Percentiles rank a stretch among this genome's conserved stretches.
phyloP scores from a whole-genome alignment of 2,888 invertebrate genomes.

The Pterobdella sp. region DNA sequence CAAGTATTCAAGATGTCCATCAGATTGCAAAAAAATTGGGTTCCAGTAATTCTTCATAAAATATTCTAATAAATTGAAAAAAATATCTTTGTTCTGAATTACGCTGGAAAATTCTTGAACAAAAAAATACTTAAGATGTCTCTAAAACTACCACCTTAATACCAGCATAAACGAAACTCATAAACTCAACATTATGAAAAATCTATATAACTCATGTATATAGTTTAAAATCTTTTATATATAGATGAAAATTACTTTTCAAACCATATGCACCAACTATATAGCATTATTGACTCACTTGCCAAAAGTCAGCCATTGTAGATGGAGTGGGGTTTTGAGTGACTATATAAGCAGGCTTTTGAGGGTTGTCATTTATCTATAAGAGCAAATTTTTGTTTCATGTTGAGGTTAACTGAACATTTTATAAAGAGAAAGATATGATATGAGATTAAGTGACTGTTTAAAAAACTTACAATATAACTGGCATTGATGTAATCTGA shows the following conservation, averaged over 20 bases:
- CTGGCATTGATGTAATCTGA: slow-evolving; percentile 31
- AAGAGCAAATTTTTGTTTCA: background rate
- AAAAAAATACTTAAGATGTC: too few relatives aligned
- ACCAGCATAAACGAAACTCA: too few relatives aligned
- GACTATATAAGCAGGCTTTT: slow-evolving; percentile 19
- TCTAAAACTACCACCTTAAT: too few relatives aligned
- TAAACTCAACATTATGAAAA: too few relatives aligned
- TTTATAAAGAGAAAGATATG: background rate
- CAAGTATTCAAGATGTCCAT: too few relatives aligned
- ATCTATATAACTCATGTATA: too few relatives aligned
- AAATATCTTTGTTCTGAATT: too few relatives aligned
- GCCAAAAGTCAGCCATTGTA: slow-evolving; percentile 30
- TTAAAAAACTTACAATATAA: slow-evolving; percentile 20
- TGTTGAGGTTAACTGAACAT: background rate
- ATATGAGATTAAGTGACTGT: background rate
- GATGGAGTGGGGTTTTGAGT: slow-evolving; percentile 24
- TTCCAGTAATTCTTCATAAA: too few relatives aligned
- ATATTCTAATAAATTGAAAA: too few relatives aligned
- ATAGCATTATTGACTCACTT: slow-evolving; percentile 17
- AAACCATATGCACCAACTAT: background rate
- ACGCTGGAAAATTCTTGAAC: too few relatives aligned
- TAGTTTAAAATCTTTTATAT: background rate
- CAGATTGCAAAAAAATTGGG: too few relatives aligned
- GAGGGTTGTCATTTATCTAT: slow-evolving; percentile 28
- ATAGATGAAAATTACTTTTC: background rate